A percentile compares a stretch with the other conserved stretches of the same genome.
These are phyloP conservation scores for Sula dactylatra DNA, from an alignment of 2,113 vertebrate species.

Conservation along the genomic window DNA sequence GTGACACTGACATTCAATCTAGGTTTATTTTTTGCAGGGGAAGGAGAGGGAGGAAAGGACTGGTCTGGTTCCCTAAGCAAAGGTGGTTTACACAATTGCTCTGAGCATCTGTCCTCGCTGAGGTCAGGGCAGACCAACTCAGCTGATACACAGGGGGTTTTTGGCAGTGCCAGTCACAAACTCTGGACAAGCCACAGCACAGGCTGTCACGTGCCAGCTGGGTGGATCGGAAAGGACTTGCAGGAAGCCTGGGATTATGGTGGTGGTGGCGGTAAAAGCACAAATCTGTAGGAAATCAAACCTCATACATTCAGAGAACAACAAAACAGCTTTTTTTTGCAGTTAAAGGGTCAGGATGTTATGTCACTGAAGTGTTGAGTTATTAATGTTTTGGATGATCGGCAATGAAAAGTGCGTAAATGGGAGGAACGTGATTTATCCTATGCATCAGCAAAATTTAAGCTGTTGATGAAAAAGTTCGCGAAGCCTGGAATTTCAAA, in stretches of 20 bases:
- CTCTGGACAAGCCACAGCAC: background rate
- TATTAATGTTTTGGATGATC: background rate
- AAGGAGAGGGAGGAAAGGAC: background rate
- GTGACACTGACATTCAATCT: slow-evolving; percentile 59
- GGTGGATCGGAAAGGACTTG: background rate
- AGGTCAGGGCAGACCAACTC: background rate
- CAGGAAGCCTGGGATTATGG: background rate
- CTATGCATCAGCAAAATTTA: background rate
- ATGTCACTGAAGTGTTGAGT: background rate
- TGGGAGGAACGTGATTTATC: background rate
- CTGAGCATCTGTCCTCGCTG: background rate
- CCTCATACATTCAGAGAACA: background rate
- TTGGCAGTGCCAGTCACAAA: background rate
- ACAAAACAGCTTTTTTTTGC: background rate
- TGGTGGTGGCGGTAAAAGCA: background rate
- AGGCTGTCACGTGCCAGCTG: background rate
- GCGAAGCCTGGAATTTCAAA: background rate
- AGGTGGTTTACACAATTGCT: background rate
- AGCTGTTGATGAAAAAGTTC: background rate
- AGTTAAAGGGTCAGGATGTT: background rate
- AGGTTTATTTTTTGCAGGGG: slow-evolving; percentile 19
- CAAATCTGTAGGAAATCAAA: background rate
- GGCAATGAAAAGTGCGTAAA: background rate
- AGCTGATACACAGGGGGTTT: fast-evolving
- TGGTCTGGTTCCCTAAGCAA: background rate